Evolutionary conservation across 23 tunicate species (phyloP).

Genomic region (Trididemnum nubilum): DNA sequence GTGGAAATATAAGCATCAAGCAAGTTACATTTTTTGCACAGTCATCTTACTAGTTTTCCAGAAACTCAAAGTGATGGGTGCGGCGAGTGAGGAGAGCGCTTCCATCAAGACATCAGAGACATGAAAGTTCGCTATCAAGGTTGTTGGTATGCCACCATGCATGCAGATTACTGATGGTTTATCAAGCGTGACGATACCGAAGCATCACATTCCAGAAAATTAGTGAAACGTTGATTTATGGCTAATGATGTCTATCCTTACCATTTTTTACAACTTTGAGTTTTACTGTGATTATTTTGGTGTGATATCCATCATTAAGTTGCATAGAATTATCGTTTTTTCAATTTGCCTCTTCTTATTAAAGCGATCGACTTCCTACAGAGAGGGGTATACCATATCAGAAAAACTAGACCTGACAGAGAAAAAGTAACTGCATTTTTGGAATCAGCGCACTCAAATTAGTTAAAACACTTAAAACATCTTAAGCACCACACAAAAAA

Average conservation of each 20-base stretch:
- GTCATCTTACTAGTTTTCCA: background rate
- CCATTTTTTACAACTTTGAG: background rate
- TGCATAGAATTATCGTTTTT: background rate
- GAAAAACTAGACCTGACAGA: too few relatives aligned
- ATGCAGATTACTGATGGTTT: background rate
- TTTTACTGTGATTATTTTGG: background rate
- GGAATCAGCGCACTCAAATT: too few relatives aligned
- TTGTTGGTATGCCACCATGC: constrained; percentile 5
- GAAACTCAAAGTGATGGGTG: background rate
- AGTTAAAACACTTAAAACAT: too few relatives aligned
- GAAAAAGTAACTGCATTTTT: too few relatives aligned
- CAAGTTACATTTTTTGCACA: background rate
- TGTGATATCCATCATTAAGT: background rate
- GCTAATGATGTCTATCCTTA: background rate
- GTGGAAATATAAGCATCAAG: background rate
- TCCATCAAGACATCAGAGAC: too few relatives aligned
- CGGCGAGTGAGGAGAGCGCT: background rate
- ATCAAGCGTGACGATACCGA: background rate
- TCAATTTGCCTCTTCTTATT: background rate
- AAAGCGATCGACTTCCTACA: background rate
- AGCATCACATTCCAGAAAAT: background rate
- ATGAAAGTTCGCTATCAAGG: constrained; percentile 5
- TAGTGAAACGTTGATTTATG: too few relatives aligned
- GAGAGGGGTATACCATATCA: too few relatives aligned
- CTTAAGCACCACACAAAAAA: too few relatives aligned